Base-by-base conservation (phyloP, 2,113 vertebrate genomes). In the Clarias magur region DNA sequence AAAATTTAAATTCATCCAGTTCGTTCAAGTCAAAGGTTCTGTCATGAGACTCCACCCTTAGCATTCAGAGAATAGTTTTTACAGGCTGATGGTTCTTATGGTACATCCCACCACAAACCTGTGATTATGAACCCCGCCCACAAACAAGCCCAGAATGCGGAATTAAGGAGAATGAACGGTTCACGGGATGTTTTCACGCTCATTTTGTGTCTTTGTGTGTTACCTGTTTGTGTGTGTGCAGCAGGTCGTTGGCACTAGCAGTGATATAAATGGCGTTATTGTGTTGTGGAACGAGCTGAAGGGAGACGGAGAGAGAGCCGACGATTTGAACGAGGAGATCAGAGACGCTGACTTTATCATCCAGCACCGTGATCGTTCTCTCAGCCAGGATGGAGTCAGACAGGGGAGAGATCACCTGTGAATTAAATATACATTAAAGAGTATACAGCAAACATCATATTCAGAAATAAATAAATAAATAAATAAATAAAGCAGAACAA, bases 351-450 rank as follows among this genome's bases (percentile, higher is more conserved):
- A 99, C 97, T 13, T 97, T 95, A 90, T 99, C 98, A 65, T 99
- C 97, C 89, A 97, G 91, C 27, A 99, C 98, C 0, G 95, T 96
- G 88, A 99, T 96, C 0, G 98, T 98, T 93, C 97, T 99, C 93
- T 99, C 98, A 8, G 98, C 98, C 94, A 99, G 92, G 90, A 99
- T 99, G 62, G 98, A 97, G 91, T 99, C 98, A 0, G 97, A 99
- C 62, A 99, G 95, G 0, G 98, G 98, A 0, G 97, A 99, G 84
- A 99, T 94, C 34, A 99, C 97, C 98, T 99, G 90, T 83, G 0
- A n/a, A 54, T 25, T 53, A 15, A 15, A 53, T 42, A 73, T 11
- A 25, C 4, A 48, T 42, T 48, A 48, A 48, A 42, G 1, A 16
- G 23, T 19, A 75, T 48, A 72, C 38, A 48, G 38, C 23, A 75